Evolutionary conservation across 1,140 invertebrate genomes (phyloP), one percentile per base, ranked within the genome.

Genomic region (Apolygus lucorum): DNA sequence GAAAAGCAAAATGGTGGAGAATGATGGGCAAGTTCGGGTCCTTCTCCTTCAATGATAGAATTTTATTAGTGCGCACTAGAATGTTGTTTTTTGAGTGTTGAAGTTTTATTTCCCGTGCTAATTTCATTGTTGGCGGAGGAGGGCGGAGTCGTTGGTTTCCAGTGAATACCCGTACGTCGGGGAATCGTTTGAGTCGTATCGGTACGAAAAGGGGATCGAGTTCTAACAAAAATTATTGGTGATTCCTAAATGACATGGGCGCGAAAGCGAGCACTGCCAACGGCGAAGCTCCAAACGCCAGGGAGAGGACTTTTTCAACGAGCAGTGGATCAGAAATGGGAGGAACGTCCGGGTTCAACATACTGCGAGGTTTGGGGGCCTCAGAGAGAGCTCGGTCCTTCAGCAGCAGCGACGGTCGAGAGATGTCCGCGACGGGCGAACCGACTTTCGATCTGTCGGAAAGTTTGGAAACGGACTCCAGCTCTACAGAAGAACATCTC

Each of bases 181-280:
- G n/a, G n/a, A n/a, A n/a, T n/a, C n/a, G n/a, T n/a, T n/a, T n/a
- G n/a, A n/a, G n/a, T n/a, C n/a, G n/a, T n/a, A n/a, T n/a, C n/a
- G n/a, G n/a, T n/a, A n/a, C n/a, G n/a, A n/a, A n/a, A n/a, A n/a
- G n/a, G n/a, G n/a, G n/a, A n/a, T n/a, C n/a, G n/a, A n/a, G n/a
- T n/a, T n/a, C n/a, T n/a, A n/a, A n/a, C n/a, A n/a, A n/a, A n/a
- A n/a, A n/a, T n/a, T n/a, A n/a, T n/a, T n/a, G n/a, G n/a, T n/a
- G n/a, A n/a, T n/a, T n/a, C n/a, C n/a, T n/a, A n/a, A n/a, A 59
- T 59, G 54, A 59, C 54, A 92, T 92, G 90, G 90, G 90, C 82
- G 89, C 88, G 79, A 91, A 91, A 81, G 84, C 89, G 76, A 91
- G 90, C 78, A 90, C 89, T 68, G 82, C 82, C 72, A 88, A 88